Percentiles rank a stretch among this genome's conserved stretches.
Conservation (phyloP, 1,140 invertebrate species). For the Lutraria rhynchaena region DNA sequence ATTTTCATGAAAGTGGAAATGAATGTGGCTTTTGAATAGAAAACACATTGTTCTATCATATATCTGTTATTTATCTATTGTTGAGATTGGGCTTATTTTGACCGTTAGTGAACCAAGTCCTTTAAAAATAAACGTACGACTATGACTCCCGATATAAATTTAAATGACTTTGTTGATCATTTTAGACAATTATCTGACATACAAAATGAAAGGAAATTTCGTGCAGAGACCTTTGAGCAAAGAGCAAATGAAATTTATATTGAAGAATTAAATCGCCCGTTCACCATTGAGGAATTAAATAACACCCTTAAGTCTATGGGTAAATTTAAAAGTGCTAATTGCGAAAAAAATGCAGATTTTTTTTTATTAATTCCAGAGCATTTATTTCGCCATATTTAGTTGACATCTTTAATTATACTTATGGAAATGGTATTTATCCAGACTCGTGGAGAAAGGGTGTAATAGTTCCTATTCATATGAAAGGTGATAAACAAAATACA, state of each 20-base stretch:
- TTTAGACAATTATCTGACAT: constrained; percentile 1
- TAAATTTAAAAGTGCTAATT: too few relatives aligned
- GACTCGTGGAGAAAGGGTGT: too few relatives aligned
- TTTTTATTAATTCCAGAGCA: constrained; percentile 34
- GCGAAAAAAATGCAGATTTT: constrained; percentile 1
- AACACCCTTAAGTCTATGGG: too few relatives aligned
- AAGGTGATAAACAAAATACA: constrained; percentile 1
- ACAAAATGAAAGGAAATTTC: neutral
- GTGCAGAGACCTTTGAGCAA: neutral
- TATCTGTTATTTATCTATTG: too few relatives aligned
- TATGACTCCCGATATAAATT: too few relatives aligned
- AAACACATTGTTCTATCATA: too few relatives aligned
- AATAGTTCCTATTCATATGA: neutral
- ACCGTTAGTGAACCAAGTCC: too few relatives aligned
- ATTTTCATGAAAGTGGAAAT: too few relatives aligned
- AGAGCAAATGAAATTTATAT: neutral
- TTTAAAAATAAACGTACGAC: neutral
- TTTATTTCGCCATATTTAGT: constrained; percentile 21
- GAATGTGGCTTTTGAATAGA: too few relatives aligned
- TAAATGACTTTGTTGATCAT: constrained; percentile 12
- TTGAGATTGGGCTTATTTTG: too few relatives aligned
- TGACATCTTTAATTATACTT: constrained; percentile 15
- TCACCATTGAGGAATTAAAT: constrained; percentile 13
- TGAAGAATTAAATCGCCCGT: too few relatives aligned
- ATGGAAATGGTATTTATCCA: neutral